phyloP scores from a whole-genome alignment of 1,140 invertebrate species.

The Papilio polyxenes region DNA sequence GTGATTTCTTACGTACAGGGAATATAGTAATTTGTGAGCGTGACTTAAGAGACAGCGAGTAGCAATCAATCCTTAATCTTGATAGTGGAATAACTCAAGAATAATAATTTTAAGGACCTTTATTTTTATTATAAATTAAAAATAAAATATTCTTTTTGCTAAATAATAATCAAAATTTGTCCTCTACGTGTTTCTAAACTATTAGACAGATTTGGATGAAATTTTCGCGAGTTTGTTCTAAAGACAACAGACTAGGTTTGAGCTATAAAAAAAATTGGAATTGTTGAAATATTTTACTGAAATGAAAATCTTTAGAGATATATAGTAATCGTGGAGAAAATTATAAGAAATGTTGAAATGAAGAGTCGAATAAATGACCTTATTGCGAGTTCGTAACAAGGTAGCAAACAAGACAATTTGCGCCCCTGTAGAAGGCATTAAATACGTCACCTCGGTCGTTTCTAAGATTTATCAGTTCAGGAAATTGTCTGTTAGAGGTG shows the following conservation, averaged over 20 bases:
- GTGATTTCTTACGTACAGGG: not conserved
- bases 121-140: no score
- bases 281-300: no score
- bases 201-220: not conserved
- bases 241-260: not conserved
- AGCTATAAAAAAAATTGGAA: no score
- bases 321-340: not conserved
- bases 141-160: no score
- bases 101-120: no score
- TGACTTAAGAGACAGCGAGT: not conserved
- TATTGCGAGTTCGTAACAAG: not conserved
- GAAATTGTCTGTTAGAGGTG: conserved; percentile 16
- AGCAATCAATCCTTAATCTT: no score
- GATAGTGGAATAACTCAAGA: no score
- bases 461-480: conserved; percentile 12
- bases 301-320: no score
- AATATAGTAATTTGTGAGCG: conserved; percentile 12
- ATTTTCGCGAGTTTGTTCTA: not conserved
- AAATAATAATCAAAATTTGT: not conserved
- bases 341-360: conserved; percentile 14
- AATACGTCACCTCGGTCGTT: conserved; percentile 30
- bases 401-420: conserved; percentile 34
- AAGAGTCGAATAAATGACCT: not conserved
- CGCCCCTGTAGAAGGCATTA: conserved; percentile 3
- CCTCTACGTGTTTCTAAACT: not conserved